A percentile compares a stretch with the other conserved stretches of the same genome.
Evolutionary conservation across 2,113 vertebrate species (phyloP).

Genomic region (Caretta caretta): DNA sequence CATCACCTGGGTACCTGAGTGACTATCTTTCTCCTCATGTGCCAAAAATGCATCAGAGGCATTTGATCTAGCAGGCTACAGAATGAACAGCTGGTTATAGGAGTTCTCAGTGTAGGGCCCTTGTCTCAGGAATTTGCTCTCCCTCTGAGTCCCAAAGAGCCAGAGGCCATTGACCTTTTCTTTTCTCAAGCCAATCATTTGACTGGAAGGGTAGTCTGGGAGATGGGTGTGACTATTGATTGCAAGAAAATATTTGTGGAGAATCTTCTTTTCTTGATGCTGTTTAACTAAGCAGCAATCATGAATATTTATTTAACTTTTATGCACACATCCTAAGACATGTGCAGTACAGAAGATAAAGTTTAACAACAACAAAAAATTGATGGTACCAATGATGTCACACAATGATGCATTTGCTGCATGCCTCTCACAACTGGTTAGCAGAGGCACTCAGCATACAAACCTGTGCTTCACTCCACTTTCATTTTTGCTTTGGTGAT

Average conservation of each 20-base stretch:
- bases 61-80: neutral
- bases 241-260: neutral
- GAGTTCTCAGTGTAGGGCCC: constrained; percentile 52
- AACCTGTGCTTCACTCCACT: neutral
- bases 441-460: neutral
- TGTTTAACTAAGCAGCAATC: neutral
- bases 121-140: constrained; percentile 45
- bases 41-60: neutral
- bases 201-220: neutral
- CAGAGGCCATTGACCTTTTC: neutral
- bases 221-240: neutral
- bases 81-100: neutral
- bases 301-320: neutral
- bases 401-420: neutral
- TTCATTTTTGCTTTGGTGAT: neutral
- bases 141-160: constrained; percentile 57
- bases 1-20: neutral
- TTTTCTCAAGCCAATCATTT: neutral
- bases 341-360: neutral
- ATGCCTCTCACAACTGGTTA: neutral
- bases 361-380: neutral
- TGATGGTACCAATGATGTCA: neutral
- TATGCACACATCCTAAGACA: neutral
- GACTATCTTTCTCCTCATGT: neutral
- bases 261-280: neutral